Evolutionary conservation across 2,888 invertebrate genomes (phyloP).

Genomic region (Platerodrilus igneus): DNA sequence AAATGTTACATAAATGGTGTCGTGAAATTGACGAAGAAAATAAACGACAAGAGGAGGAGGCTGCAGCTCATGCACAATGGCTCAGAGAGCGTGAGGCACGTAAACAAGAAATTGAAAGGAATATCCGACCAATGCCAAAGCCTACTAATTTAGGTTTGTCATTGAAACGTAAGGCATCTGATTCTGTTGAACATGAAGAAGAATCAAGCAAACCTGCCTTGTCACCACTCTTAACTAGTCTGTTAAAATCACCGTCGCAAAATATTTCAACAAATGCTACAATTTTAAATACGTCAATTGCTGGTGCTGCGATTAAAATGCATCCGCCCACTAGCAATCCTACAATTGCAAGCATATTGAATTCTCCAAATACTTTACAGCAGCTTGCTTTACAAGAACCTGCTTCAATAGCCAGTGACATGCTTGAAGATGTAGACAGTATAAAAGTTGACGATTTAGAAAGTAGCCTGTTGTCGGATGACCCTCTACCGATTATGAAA

Average conservation of each 20-base stretch:
- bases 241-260: slow-evolving; percentile 68
- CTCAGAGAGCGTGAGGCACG: slow-evolving; percentile 63
- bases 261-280: slow-evolving; percentile 44
- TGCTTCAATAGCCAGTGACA: slow-evolving; percentile 22
- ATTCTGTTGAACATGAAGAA: slow-evolving; percentile 37
- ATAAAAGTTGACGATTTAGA: slow-evolving; percentile 48
- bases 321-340: slow-evolving; percentile 45
- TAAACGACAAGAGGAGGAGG: slow-evolving; percentile 65
- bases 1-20: slow-evolving; percentile 71
- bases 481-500: slow-evolving; percentile 51
- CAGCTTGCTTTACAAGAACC: slow-evolving; percentile 44
- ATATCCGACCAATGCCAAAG: slow-evolving; percentile 53
- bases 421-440: slow-evolving; percentile 37
- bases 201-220: slow-evolving; percentile 51
- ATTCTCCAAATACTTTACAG: slow-evolving; percentile 50
- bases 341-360: slow-evolving; percentile 55
- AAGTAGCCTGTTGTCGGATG: slow-evolving; percentile 48
- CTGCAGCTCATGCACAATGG: slow-evolving; percentile 58
- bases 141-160: slow-evolving; percentile 29
- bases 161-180: slow-evolving; percentile 44
- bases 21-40: slow-evolving; percentile 68
- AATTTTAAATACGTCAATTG: slow-evolving; percentile 46
- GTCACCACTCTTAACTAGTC: slow-evolving; percentile 74
- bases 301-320: slow-evolving; percentile 46
- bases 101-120: slow-evolving; percentile 57